A percentile compares a stretch with the other conserved stretches of the same genome.
These are phyloP conservation scores for Andrena marginata DNA, from an alignment of 2,888 invertebrate genomes.

Conservation along the genomic window DNA sequence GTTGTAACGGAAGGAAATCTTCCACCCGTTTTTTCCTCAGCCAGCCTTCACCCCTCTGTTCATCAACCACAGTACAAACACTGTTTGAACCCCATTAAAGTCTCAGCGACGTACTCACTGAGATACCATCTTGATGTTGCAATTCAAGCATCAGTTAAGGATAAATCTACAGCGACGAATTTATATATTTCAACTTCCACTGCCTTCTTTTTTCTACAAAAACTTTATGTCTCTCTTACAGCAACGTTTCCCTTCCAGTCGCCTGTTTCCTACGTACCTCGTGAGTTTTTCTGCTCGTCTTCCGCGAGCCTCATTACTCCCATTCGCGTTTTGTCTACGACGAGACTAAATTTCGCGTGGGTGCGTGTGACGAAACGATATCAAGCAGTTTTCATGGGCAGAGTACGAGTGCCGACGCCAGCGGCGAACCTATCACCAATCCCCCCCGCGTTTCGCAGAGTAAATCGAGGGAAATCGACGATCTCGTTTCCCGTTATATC, in stretches of 20 bases:
- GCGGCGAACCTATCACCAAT: constrained; percentile 52
- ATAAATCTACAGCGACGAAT: constrained; percentile 62
- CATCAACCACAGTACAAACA: too few relatives aligned
- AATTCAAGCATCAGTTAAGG: constrained; percentile 66
- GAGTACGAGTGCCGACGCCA: constrained; percentile 39
- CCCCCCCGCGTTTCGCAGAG: constrained; percentile 40
- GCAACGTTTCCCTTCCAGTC: background rate
- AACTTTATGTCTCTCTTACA: background rate
- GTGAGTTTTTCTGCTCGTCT: background rate
- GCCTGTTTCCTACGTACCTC: background rate
- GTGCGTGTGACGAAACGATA: constrained; percentile 66
- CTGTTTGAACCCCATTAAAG: too few relatives aligned
- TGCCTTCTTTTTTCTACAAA: background rate
- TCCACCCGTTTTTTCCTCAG: too few relatives aligned
- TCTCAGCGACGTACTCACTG: background rate
- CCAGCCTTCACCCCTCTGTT: too few relatives aligned
- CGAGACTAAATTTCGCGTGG: constrained; percentile 62
- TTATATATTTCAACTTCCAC: constrained; percentile 41
- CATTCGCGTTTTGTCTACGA: constrained; percentile 26
- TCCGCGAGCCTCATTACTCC: background rate
- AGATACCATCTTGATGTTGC: constrained; percentile 69
- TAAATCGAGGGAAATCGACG: constrained; percentile 66
- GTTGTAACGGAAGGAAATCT: too few relatives aligned
- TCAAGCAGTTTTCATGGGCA: constrained; percentile 50
- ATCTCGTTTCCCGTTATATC: constrained; percentile 51